These are phyloP conservation scores for Crotophaga sulcirostris DNA, from an alignment of 2,113 vertebrate genomes.

Conservation along the genomic window DNA sequence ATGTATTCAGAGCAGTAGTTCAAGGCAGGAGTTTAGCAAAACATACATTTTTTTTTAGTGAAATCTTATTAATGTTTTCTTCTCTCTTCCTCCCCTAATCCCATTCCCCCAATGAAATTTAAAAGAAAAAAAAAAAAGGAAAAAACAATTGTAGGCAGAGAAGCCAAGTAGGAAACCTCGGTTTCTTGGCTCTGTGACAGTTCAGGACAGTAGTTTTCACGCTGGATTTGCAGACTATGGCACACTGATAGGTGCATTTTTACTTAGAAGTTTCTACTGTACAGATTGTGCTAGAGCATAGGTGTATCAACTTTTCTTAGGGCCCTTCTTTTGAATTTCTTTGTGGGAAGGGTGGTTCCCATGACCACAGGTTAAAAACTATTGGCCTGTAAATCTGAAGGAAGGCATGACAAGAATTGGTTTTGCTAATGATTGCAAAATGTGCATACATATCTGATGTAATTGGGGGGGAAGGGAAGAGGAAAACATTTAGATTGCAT, in stretches of 20 bases:
- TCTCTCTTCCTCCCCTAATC: neutral
- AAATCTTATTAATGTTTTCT: neutral
- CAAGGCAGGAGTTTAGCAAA: neutral
- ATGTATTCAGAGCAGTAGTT: neutral
- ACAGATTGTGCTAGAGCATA: neutral
- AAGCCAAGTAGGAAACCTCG: neutral
- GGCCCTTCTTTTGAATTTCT: neutral
- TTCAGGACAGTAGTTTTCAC: neutral
- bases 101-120: neutral
- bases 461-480: neutral
- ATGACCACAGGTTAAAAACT: neutral
- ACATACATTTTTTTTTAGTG: neutral
- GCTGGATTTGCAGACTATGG: neutral
- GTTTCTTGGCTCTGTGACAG: neutral
- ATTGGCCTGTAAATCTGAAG: neutral
- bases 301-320: neutral
- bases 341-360: neutral
- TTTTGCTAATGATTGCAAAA: slow-evolving; percentile 34
- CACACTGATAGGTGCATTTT: neutral
- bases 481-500: neutral
- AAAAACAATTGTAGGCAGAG: neutral
- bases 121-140: neutral
- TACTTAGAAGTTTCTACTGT: neutral
- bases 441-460: neutral
- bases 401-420: slow-evolving; percentile 10